phyloP scores from a whole-genome alignment of 2,113 vertebrate genomes.

The Colinus virginianus region DNA sequence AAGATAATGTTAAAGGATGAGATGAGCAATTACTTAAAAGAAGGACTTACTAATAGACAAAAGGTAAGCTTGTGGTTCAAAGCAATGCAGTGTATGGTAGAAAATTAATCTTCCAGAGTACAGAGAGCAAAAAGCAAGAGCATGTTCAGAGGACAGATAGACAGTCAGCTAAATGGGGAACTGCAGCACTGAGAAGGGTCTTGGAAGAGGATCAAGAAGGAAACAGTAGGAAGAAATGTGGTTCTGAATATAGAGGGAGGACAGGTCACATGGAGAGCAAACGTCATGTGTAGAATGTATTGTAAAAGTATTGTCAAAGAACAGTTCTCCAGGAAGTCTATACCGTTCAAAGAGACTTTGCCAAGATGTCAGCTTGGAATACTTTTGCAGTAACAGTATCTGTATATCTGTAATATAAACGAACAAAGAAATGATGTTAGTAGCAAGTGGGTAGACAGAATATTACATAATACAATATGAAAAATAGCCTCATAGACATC shows the following conservation, averaged over 20 bases:
- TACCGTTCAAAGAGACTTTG: not conserved
- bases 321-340: not conserved
- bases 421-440: not conserved
- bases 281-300: accelerated
- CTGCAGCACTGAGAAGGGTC: not conserved
- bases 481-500: not conserved
- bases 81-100: not conserved
- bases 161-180: not conserved
- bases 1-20: not conserved
- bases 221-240: not conserved
- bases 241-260: not conserved
- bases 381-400: not conserved
- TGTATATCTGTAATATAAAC: not conserved
- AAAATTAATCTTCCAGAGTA: not conserved
- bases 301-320: not conserved
- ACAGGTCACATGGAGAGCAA: not conserved
- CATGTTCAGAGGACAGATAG: not conserved
- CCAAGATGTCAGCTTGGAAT: not conserved
- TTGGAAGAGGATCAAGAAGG: not conserved
- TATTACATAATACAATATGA: not conserved
- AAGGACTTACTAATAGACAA: not conserved
- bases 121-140: not conserved
- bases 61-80: not conserved
- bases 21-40: not conserved
- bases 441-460: not conserved